These are phyloP conservation scores for Ylistrum balloti DNA, from an alignment of 1,140 invertebrate genomes.

Conservation along the genomic window DNA sequence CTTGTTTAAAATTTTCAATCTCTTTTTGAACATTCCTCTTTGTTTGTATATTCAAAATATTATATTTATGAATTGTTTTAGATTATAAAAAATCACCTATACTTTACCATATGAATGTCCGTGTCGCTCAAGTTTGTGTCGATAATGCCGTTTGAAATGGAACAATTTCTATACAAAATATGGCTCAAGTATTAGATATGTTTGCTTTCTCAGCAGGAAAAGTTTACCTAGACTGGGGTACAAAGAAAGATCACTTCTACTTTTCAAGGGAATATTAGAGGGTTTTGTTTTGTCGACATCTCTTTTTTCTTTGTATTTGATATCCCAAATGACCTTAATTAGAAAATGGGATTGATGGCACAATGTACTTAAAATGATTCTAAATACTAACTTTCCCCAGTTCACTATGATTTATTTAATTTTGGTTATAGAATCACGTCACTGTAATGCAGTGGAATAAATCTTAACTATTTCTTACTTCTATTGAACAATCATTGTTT, in stretches of 20 bases:
- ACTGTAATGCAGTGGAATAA: too few relatives aligned
- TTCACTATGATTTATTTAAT: too few relatives aligned
- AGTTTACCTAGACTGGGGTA: too few relatives aligned
- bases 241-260: too few relatives aligned
- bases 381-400: too few relatives aligned
- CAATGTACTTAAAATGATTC: not conserved
- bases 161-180: too few relatives aligned
- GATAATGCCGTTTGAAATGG: not conserved
- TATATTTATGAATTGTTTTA: not conserved
- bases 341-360: slow-evolving; percentile 7
- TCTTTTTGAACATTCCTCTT: not conserved
- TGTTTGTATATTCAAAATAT: not conserved
- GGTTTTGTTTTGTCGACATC: not conserved
- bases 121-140: not conserved
- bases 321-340: not conserved
- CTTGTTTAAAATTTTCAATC: not conserved
- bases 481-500: too few relatives aligned
- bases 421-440: too few relatives aligned
- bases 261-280: too few relatives aligned
- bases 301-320: not conserved
- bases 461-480: too few relatives aligned
- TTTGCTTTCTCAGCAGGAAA: too few relatives aligned
- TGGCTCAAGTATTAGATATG: too few relatives aligned
- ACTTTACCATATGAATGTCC: not conserved
- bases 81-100: not conserved